Conservation (phyloP, 2,797 vertebrate species). For the Ambastaia sidthimunki region DNA sequence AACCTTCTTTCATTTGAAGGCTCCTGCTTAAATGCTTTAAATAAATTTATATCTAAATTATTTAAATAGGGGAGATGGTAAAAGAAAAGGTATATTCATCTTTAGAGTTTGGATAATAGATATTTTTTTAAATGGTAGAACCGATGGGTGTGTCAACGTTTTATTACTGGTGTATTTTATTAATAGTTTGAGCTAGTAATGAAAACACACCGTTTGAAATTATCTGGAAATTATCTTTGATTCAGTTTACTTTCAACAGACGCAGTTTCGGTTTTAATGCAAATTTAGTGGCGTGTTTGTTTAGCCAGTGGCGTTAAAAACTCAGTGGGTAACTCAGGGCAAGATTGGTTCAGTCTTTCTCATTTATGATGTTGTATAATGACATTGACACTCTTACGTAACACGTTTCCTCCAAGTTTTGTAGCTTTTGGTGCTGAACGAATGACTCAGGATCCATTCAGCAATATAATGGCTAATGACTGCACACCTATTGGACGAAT, state of each 20-base stretch:
- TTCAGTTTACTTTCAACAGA: neutral
- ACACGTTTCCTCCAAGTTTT: neutral
- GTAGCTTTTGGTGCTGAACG: neutral
- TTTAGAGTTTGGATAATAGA: neutral
- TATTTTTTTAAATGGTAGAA: neutral
- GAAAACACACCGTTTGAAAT: neutral
- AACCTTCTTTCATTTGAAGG: neutral
- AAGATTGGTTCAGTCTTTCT: neutral
- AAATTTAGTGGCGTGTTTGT: neutral
- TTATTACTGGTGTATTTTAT: neutral
- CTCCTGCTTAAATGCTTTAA: neutral
- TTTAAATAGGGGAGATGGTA: too few relatives aligned
- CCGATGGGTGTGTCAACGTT: neutral
- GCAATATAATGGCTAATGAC: neutral
- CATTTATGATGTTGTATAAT: neutral
- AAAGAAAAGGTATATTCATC: neutral
- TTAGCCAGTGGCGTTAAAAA: neutral
- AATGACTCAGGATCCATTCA: neutral
- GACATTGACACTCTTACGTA: neutral
- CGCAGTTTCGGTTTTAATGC: neutral
- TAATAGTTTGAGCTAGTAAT: neutral
- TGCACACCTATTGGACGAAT: neutral
- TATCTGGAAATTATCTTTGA: neutral
- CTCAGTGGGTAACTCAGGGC: neutral
- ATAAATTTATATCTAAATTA: too few relatives aligned